Percentiles rank a stretch among this genome's conserved stretches.
Evolutionary conservation across 2,888 invertebrate genomes (phyloP).

Genomic region (Matsumyia berberina): DNA sequence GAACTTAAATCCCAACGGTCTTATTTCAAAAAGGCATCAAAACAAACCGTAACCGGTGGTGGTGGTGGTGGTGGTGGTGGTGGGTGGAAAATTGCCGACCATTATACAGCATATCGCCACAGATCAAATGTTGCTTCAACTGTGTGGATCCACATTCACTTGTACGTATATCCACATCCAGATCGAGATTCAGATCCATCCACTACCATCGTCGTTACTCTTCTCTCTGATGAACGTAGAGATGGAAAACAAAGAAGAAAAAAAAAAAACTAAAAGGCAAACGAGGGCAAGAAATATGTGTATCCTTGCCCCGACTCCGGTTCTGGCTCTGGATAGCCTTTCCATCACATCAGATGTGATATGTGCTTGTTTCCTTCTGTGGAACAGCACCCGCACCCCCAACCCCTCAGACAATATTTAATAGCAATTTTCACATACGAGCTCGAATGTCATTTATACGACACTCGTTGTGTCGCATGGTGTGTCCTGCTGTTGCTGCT

Average conservation of each 20-base stretch:
- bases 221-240: slow-evolving; percentile 24
- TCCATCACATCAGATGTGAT: slow-evolving; percentile 50
- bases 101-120: slow-evolving; percentile 73
- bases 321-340: slow-evolving; percentile 38
- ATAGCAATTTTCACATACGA: slow-evolving; percentile 75
- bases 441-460: slow-evolving; percentile 72
- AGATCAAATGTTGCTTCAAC: slow-evolving; percentile 73
- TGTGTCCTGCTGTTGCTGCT: slow-evolving; percentile 41
- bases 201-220: slow-evolving; percentile 27
- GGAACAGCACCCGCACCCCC: not conserved
- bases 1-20: slow-evolving; percentile 77
- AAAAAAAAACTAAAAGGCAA: slow-evolving; percentile 49
- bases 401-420: slow-evolving; percentile 66
- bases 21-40: slow-evolving; percentile 78
- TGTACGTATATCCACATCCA: too few relatives aligned
- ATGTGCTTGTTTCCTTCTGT: slow-evolving; percentile 45
- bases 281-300: slow-evolving; percentile 66
- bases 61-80: slow-evolving; percentile 54
- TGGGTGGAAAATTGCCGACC: slow-evolving; percentile 71
- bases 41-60: slow-evolving; percentile 70
- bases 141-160: slow-evolving; percentile 36
- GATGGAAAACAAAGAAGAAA: not conserved
- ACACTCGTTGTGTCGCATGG: slow-evolving; percentile 35
- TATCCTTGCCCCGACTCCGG: slow-evolving; percentile 29
- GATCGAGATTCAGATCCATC: too few relatives aligned